phyloP scores from a whole-genome alignment of 2,888 invertebrate genomes.

The Orgyia antiqua region DNA sequence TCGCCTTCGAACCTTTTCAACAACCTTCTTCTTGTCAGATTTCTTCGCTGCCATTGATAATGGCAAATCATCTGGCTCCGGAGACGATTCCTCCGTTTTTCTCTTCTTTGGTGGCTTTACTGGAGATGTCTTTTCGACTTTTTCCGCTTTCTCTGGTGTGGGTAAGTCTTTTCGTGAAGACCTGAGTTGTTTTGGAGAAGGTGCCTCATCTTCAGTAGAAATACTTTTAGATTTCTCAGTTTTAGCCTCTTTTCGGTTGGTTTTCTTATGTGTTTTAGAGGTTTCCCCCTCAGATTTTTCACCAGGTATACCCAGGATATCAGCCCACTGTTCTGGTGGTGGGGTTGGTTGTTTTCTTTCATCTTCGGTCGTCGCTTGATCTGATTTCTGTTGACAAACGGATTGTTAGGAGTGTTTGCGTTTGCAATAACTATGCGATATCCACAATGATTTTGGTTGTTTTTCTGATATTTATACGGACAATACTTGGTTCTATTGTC shows the following conservation, averaged over 20 bases:
- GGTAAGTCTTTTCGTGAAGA: conserved; percentile 53
- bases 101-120: conserved; percentile 56
- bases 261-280: conserved; percentile 7
- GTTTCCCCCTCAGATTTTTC: conserved; percentile 22
- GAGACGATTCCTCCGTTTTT: conserved; percentile 42
- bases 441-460: conserved; percentile 17
- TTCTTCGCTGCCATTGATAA: conserved; percentile 39
- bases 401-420: conserved; percentile 16
- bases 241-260: conserved; percentile 12
- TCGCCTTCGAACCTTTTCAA: conserved; percentile 29
- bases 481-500: too few relatives aligned
- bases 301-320: conserved; percentile 66
- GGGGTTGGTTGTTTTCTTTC: conserved; percentile 65
- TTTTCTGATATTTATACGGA: too few relatives aligned
- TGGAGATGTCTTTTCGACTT: conserved; percentile 22
- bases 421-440: conserved; percentile 1
- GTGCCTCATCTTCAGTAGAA: conserved; percentile 36
- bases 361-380: conserved; percentile 38
- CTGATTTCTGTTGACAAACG: conserved; percentile 27
- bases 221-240: conserved; percentile 26
- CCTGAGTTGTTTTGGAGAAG: conserved; percentile 53
- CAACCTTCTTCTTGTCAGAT: conserved; percentile 40
- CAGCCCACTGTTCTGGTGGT: conserved; percentile 70
- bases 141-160: conserved; percentile 33
- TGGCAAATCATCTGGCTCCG: conserved; percentile 38